Evolutionary conservation across 2,888 invertebrate species (phyloP), one percentile per base, ranked within the genome.

Genomic region (Glyphotaelius pellucidus): DNA sequence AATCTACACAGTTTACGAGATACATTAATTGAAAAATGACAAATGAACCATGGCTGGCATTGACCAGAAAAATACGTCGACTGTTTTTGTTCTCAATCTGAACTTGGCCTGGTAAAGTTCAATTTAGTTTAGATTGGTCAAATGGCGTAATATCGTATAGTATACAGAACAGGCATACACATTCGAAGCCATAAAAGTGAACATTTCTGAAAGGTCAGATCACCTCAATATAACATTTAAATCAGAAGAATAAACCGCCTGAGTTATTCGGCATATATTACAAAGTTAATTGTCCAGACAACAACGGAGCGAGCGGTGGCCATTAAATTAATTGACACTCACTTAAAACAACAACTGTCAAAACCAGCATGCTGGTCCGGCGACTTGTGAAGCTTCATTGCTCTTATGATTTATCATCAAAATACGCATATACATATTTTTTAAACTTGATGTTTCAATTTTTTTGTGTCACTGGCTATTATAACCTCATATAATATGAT

Each of bases 331-430:
- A 90, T 90, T 84, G 90, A 84, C 67, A 84, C 52, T 90, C 67
- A 84, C 67, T 90, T n/a, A 90, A 83, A 52, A 31, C 84, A 52
- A 31, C 84, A 90, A 84, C 84, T 84, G 90, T 90, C 90, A 90
- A 84, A 84, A 47, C 12, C 35, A 67, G 83, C 32, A 81, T 15
- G 81, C 32, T 32, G 38, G 67, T 47, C 31, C n/a, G 5, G 81
- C n/a, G 85, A 32, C 32, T 31, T 32, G 19, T 32, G 38, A 31
- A 19, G 35, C 7, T n/a, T 38, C 85, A n/a, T 85, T 42, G 35
- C 32, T 85, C 25, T 85, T 85, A 38, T 85, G 85, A 85, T 85
- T 85, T 85, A 85, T 85, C 35, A n/a, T 11, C 7, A 67, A 67
- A 67, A 67, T 67, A 67, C n/a, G 52, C 7, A 7, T 25, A 67